A percentile compares a stretch with the other conserved stretches of the same genome.
Conservation (phyloP, 2,797 vertebrate species). For the Oophaga sylvatica region DNA sequence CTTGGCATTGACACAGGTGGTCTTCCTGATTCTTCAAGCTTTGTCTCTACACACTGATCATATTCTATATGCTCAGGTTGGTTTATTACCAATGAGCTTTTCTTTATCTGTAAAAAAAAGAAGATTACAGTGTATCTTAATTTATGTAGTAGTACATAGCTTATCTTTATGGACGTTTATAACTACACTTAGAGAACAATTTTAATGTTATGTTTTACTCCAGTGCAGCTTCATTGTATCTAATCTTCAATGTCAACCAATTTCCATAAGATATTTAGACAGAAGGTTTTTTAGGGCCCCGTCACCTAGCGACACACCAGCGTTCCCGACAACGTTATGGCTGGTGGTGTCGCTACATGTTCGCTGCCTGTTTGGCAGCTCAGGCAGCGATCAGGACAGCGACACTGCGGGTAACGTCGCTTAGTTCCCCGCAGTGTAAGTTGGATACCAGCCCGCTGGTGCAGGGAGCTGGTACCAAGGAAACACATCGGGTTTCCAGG, state of each 20-base stretch:
- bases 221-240: constrained; percentile 14
- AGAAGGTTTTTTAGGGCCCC: background rate
- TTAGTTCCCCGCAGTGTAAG: too few species aligned
- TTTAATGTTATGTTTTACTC: constrained; percentile 36
- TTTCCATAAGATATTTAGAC: constrained; percentile 29
- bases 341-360: too few species aligned
- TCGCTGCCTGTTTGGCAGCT: too few species aligned
- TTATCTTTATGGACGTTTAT: constrained; percentile 41
- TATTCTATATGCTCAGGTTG: background rate
- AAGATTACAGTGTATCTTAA: constrained; percentile 19
- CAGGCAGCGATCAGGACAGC: too few species aligned
- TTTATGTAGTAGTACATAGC: constrained; percentile 6
- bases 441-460: too few species aligned
- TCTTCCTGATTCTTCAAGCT: background rate
- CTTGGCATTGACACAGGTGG: too few species aligned
- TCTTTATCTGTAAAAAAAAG: background rate
- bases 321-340: too few species aligned
- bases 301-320: too few species aligned
- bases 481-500: too few species aligned
- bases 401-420: too few species aligned
- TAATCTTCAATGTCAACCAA: constrained; percentile 16
- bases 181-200: constrained; percentile 1
- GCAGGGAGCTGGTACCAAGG: too few species aligned
- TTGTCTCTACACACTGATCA: background rate
- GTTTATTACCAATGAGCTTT: background rate